Conservation (phyloP, 2,113 vertebrate species). For the Bos javanicus region DNA sequence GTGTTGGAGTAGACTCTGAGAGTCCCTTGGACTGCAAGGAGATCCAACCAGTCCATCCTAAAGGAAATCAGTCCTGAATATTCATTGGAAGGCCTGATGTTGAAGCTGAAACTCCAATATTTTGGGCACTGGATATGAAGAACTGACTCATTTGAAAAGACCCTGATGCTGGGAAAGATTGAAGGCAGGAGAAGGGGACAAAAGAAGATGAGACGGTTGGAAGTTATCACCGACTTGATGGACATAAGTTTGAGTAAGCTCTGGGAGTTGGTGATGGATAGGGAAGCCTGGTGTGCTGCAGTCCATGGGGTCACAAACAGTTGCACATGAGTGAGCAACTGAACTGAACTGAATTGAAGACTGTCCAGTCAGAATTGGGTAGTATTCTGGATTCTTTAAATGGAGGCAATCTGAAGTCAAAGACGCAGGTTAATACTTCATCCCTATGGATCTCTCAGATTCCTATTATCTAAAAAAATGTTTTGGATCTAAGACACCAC, state of each 20-base stretch:
- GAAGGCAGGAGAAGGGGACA: neutral
- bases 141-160: neutral
- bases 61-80: neutral
- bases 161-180: neutral
- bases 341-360: neutral
- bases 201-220: neutral
- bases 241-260: neutral
- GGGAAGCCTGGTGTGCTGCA: neutral
- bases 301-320: no score
- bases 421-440: neutral
- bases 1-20: neutral
- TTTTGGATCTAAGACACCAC: neutral
- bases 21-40: neutral
- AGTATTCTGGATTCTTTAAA: neutral
- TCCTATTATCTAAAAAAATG: neutral
- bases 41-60: neutral
- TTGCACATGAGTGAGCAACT: no score
- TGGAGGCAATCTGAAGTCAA: neutral
- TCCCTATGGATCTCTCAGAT: neutral
- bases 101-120: neutral
- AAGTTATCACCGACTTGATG: neutral
- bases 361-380: neutral
- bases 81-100: neutral
- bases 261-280: neutral
- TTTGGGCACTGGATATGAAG: neutral